Evolutionary conservation across 1,140 invertebrate species (phyloP).

Genomic region (Acyrthosiphon pisum): DNA sequence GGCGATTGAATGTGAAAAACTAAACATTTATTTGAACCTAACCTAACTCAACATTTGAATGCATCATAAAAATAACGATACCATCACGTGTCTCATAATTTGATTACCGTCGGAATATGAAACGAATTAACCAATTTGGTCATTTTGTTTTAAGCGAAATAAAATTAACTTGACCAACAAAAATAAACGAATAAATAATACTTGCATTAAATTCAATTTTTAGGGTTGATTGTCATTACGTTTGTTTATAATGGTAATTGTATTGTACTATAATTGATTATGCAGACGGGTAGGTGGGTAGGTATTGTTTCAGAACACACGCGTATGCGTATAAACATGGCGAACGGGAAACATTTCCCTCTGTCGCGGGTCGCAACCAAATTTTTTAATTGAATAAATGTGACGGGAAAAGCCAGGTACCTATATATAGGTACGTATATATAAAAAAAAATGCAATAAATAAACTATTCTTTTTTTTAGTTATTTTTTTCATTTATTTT

Average conservation of each 20-base stretch:
- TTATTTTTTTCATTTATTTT: too few species aligned
- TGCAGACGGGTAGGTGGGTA: neutral
- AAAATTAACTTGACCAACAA: neutral
- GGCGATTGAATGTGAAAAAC: neutral
- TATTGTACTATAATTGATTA: neutral
- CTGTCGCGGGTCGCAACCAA: too few species aligned
- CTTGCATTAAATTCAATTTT: neutral
- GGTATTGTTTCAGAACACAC: too few species aligned
- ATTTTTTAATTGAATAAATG: too few species aligned
- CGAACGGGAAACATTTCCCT: too few species aligned
- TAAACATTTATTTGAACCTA: neutral
- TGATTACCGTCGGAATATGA: neutral
- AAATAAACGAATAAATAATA: conserved; percentile 2
- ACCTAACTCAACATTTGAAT: neutral
- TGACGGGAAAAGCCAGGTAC: too few species aligned
- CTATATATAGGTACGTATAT: too few species aligned
- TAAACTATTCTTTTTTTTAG: too few species aligned
- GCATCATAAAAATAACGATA: neutral
- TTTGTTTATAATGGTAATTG: conserved; percentile 1
- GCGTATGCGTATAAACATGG: too few species aligned
- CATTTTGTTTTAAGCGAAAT: neutral
- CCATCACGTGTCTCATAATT: neutral
- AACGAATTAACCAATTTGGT: neutral
- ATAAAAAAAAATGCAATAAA: too few species aligned
- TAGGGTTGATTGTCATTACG: neutral